These are phyloP conservation scores for Meteorus colon DNA, from an alignment of 2,888 invertebrate genomes.

Conservation along the genomic window DNA sequence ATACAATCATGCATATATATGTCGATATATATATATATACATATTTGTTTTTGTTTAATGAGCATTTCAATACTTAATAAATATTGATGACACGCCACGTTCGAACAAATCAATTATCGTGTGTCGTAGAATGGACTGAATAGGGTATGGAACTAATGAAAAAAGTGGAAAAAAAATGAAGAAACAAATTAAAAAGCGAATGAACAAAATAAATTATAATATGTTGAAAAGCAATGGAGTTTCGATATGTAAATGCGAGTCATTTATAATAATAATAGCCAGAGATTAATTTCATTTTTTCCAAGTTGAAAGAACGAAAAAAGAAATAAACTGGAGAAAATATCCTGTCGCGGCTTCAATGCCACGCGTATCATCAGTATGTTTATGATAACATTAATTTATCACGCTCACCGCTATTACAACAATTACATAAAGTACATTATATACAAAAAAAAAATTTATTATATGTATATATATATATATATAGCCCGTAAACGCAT, in stretches of 20 bases:
- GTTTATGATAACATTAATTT: constrained; percentile 64
- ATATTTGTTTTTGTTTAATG: constrained; percentile 15
- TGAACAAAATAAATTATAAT: constrained; percentile 35
- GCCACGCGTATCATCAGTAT: constrained; percentile 60
- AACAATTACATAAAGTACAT: constrained; percentile 48
- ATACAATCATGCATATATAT: neutral
- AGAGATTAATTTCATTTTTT: constrained; percentile 46
- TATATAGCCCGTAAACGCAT: constrained; percentile 43
- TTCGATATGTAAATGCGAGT: constrained; percentile 45
- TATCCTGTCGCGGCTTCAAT: constrained; percentile 63
- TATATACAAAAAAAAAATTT: constrained; percentile 53
- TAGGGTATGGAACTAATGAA: constrained; percentile 59
- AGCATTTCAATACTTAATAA: constrained; percentile 42
- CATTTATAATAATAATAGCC: constrained; percentile 9
- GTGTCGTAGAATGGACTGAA: constrained; percentile 66
- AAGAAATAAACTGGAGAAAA: constrained; percentile 49
- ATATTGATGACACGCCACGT: constrained; percentile 16
- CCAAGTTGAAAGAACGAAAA: constrained; percentile 27
- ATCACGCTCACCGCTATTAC: constrained; percentile 69
- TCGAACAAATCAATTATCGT: constrained; percentile 54
- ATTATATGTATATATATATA: constrained; percentile 65
- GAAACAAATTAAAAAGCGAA: constrained; percentile 33
- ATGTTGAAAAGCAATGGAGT: constrained; percentile 58
- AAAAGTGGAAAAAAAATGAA: neutral
- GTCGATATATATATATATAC: neutral